Base-by-base conservation (phyloP, 2,797 vertebrate genomes). In the Remorina albescens region DNA sequence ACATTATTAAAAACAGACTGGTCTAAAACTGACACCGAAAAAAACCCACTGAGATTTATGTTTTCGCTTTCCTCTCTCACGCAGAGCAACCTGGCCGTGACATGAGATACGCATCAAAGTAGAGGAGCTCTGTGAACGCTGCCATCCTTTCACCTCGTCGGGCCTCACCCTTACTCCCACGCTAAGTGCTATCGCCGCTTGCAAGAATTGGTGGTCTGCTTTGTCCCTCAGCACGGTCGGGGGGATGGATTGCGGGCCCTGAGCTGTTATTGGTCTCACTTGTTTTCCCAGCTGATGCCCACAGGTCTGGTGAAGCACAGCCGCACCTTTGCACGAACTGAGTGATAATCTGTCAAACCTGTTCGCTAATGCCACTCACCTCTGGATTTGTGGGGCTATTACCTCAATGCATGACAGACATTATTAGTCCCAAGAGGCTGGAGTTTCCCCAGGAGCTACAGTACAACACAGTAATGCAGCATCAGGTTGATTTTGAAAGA, bases 221-320 rank as follows among this genome's bases (percentile, higher is more conserved):
- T 66, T 83, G 75, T 88, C 76, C 74, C 80, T 64, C 81, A 30
- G 69, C 64, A 13, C 19, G 37, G 76, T 75, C 54, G 56, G n/a
- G n/a, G 13, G 78, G 57, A 49, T 83, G 84, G 85, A 89, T 83
- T 85, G 85, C 80, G 78, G 74, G 70, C 39, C n/a, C 75, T 81
- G 84, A 86, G 89, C 72, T 82, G 83, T 84, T 88, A 78, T 87
- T 85, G 76, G 79, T 71, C 74, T 37, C 62, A 3, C 76, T 86
- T 86, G 81, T 89, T 89, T 89, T 91, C 79, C 79, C 89, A 88
- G 86, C 80, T 84, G 88, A 89, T 83, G 77, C 87, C 66, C 80
- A 80, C 81, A 76, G 68, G 72, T 73, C 76, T 11, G 53, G 47
- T 68, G 62, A 63, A 74, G 60, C 2, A 5, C 21, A 53, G 34